Evolutionary conservation across 30 jellyfish, hydroid and myxozoan species (phyloP).

Genomic region (Phacellophora camtschatica): DNA sequence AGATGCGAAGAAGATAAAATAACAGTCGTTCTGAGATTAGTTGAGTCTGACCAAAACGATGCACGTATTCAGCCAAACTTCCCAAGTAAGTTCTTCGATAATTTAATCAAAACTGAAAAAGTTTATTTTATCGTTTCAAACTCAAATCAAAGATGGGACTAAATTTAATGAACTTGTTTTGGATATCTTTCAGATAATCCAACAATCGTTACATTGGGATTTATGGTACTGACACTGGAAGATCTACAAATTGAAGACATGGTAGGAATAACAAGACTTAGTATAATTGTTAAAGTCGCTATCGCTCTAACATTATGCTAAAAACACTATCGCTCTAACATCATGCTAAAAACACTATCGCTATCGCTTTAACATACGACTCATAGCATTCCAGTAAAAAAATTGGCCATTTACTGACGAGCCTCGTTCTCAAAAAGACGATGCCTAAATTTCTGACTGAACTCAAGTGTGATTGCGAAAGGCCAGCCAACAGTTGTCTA

Average conservation of each 20-base stretch:
- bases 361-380: too few species aligned
- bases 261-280: too few species aligned
- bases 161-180: neutral
- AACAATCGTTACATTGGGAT: slow-evolving; percentile 48
- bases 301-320: too few species aligned
- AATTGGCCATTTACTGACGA: too few species aligned
- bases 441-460: too few species aligned
- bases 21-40: slow-evolving; percentile 9
- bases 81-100: slow-evolving; percentile 23
- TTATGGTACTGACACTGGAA: slow-evolving; percentile 53
- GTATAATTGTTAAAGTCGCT: too few species aligned
- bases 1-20: neutral
- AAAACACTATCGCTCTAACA: too few species aligned
- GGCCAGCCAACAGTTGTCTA: too few species aligned
- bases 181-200: neutral
- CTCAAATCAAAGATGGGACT: neutral
- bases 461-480: too few species aligned
- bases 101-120: neutral
- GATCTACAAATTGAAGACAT: slow-evolving; percentile 70
- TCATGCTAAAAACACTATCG: too few species aligned
- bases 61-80: slow-evolving; percentile 46
- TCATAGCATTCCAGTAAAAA: too few species aligned
- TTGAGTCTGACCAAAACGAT: slow-evolving; percentile 50
- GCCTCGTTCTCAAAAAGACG: too few species aligned
- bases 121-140: neutral